These are phyloP conservation scores for Oasisia sp. DNA, from an alignment of 2,888 invertebrate genomes.

Conservation along the genomic window DNA sequence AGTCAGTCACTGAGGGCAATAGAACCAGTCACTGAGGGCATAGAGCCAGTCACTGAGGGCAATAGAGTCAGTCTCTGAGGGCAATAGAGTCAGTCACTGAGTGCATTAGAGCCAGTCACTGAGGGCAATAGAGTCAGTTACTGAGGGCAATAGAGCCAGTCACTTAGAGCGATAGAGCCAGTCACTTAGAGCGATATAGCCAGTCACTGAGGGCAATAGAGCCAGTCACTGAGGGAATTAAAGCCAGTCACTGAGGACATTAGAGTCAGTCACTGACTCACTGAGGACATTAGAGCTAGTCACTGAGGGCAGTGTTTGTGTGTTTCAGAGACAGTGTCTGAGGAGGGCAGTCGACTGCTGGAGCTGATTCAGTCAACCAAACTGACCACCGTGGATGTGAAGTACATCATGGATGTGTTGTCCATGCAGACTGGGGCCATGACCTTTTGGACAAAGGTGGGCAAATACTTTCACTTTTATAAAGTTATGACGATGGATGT, in stretches of 20 bases:
- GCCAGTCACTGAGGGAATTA: too few relatives aligned
- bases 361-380: neutral
- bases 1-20: too few relatives aligned
- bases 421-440: slow-evolving; percentile 71
- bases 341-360: neutral
- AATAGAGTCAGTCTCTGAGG: neutral
- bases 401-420: slow-evolving; percentile 68
- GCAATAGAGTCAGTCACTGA: neutral
- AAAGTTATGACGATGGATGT: neutral
- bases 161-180: too few relatives aligned
- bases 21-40: too few relatives aligned
- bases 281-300: neutral
- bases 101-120: too few relatives aligned
- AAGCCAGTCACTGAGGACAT: neutral
- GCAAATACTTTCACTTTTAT: neutral
- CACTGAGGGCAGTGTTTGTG: neutral
- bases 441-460: slow-evolving; percentile 28
- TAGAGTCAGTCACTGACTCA: neutral
- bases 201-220: too few relatives aligned
- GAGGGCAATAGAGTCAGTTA: too few relatives aligned
- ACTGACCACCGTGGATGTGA: neutral
- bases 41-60: neutral
- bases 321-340: neutral
- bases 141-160: too few relatives aligned
- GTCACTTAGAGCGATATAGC: too few relatives aligned